Conservation (phyloP, 2,888 invertebrate genomes). For the Cylindroiulus punctatus region DNA sequence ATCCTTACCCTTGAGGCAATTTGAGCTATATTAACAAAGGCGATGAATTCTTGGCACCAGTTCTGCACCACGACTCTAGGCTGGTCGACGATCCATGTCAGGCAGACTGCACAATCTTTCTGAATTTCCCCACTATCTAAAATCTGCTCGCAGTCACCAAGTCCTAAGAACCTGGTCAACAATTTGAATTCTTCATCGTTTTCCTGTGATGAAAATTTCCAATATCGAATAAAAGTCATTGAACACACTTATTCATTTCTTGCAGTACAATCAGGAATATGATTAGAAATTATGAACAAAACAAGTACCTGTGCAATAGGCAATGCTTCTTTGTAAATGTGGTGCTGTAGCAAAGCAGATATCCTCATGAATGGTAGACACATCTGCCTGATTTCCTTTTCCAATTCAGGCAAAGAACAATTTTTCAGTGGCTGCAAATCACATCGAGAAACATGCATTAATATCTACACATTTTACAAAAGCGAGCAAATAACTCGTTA, state of each 20-base stretch:
- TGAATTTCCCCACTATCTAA: conserved; percentile 13
- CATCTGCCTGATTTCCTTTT: conserved; percentile 76
- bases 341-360: conserved; percentile 82
- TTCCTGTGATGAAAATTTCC: conserved; percentile 44
- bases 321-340: conserved; percentile 74
- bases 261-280: neutral
- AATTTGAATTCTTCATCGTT: conserved; percentile 77
- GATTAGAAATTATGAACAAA: neutral
- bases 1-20: conserved; percentile 69
- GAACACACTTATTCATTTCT: neutral
- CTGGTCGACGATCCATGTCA: conserved; percentile 60
- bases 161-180: conserved; percentile 80
- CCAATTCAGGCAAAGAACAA: conserved; percentile 63
- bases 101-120: conserved; percentile 57
- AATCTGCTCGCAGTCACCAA: conserved; percentile 70
- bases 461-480: neutral
- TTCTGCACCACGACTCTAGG: conserved; percentile 68
- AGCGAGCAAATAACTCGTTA: neutral
- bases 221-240: neutral
- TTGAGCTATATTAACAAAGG: conserved; percentile 70
- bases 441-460: neutral
- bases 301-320: conserved; percentile 9
- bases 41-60: conserved; percentile 78
- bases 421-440: conserved; percentile 52
- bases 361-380: conserved; percentile 86